Conservation (phyloP, 2,888 invertebrate genomes). For the Petrolisthes cinctipes region DNA sequence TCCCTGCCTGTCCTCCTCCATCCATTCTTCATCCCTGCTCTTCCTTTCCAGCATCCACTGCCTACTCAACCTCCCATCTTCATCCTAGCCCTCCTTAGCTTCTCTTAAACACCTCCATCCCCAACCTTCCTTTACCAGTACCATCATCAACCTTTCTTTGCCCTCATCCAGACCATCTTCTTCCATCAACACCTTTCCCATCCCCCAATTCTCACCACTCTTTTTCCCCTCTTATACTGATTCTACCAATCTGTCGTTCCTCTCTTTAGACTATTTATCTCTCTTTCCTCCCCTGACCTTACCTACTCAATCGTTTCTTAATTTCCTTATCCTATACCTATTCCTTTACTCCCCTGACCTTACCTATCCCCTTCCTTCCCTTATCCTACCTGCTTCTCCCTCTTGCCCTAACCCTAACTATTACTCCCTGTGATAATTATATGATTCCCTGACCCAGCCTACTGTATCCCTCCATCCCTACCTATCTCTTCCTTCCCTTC, state of each 20-base stretch:
- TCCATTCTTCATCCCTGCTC: not conserved
- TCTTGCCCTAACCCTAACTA: not conserved
- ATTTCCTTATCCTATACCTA: not conserved
- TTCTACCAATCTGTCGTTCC: not conserved
- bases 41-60: not conserved
- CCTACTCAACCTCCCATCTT: not conserved
- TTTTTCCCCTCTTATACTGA: not conserved
- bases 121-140: not conserved
- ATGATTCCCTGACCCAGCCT: not conserved
- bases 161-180: not conserved
- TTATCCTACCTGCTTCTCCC: not conserved
- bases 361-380: not conserved
- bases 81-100: not conserved
- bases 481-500: constrained; percentile 29
- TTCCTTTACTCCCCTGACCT: not conserved
- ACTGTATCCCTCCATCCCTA: constrained; percentile 19
- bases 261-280: not conserved
- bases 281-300: not conserved
- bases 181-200: not conserved
- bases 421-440: not conserved
- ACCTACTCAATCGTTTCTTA: not conserved
- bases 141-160: not conserved
- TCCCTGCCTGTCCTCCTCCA: not conserved
- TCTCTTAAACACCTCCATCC: not conserved
- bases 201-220: not conserved